Conservation (phyloP, 1,140 invertebrate genomes). For the Euura saliciscinereae region DNA sequence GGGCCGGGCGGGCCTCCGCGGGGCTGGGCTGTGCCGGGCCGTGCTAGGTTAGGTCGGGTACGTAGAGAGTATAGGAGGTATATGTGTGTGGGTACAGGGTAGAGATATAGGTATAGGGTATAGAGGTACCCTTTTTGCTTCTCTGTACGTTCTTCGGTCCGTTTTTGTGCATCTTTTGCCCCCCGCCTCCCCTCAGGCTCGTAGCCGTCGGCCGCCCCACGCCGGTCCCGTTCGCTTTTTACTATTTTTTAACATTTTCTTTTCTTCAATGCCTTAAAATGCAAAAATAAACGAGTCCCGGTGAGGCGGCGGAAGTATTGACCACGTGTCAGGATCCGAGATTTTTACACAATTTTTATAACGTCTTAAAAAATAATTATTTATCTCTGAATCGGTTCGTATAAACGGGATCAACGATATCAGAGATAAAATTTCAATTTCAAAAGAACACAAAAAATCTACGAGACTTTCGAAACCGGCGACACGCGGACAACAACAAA, state of each 20-base stretch:
- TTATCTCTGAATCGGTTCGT: conserved; percentile 40
- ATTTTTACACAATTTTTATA: conserved; percentile 39
- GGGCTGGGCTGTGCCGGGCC: neutral
- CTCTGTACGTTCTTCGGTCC: conserved; percentile 47
- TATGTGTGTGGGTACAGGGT: neutral
- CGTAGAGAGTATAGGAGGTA: neutral
- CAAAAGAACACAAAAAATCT: conserved; percentile 32
- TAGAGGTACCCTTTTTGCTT: conserved; percentile 38
- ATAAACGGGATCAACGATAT: neutral
- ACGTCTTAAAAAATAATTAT: conserved; percentile 37
- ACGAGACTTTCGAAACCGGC: conserved; percentile 3
- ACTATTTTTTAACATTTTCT: conserved; percentile 58
- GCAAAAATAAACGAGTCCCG: conserved; percentile 56
- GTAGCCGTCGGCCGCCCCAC: conserved; percentile 42
- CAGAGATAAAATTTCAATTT: conserved; percentile 48
- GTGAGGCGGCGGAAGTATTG: conserved; percentile 39
- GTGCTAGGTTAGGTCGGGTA: neutral
- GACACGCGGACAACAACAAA: conserved; percentile 40
- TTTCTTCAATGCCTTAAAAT: conserved; percentile 59
- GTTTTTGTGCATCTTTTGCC: conserved; percentile 50
- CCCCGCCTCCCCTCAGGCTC: neutral
- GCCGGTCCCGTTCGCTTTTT: conserved; percentile 49
- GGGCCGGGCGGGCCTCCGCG: neutral
- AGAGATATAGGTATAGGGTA: neutral
- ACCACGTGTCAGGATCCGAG: conserved; percentile 23